Conservation (phyloP, 2,888 invertebrate species). For the Xestoiulus laeticollis region DNA sequence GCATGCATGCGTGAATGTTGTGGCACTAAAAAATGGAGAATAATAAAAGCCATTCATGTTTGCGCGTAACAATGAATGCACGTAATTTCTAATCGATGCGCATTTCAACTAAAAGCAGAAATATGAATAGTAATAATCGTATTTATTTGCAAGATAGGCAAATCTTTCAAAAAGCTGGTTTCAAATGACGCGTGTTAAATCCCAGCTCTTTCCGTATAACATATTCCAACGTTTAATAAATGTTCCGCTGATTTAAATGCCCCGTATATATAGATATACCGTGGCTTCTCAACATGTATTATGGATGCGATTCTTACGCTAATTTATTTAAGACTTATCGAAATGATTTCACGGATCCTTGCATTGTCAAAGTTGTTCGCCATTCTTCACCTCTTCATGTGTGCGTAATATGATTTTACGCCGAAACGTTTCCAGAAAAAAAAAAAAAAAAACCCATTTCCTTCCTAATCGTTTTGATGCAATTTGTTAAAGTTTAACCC, state of each 20-base stretch:
- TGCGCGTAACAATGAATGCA: background rate
- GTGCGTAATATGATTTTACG: conserved; percentile 35
- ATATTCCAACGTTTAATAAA: background rate
- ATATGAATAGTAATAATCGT: background rate
- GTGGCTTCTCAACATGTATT: background rate
- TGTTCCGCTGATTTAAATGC: conserved; percentile 8
- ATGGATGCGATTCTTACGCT: conserved; percentile 22
- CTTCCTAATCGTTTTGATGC: conserved; percentile 41
- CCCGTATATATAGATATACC: background rate
- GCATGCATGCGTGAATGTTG: too few relatives aligned
- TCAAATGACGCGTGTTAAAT: background rate
- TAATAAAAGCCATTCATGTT: background rate
- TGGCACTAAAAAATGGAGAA: too few relatives aligned
- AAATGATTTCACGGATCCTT: conserved; percentile 39
- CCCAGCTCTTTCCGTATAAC: background rate
- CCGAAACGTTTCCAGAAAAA: conserved; percentile 4
- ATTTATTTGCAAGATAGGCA: background rate
- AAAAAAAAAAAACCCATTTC: background rate
- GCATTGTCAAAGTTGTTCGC: conserved; percentile 41
- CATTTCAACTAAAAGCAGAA: background rate
- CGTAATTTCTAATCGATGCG: conserved; percentile 4
- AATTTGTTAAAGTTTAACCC: conserved; percentile 31
- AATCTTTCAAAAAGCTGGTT: background rate
- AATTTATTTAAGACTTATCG: conserved; percentile 40
- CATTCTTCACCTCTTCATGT: conserved; percentile 43